Percentiles rank a stretch among this genome's conserved stretches.
These are phyloP conservation scores for Ormyrus nitidulus DNA, from an alignment of 2,888 invertebrate genomes.

Conservation along the genomic window DNA sequence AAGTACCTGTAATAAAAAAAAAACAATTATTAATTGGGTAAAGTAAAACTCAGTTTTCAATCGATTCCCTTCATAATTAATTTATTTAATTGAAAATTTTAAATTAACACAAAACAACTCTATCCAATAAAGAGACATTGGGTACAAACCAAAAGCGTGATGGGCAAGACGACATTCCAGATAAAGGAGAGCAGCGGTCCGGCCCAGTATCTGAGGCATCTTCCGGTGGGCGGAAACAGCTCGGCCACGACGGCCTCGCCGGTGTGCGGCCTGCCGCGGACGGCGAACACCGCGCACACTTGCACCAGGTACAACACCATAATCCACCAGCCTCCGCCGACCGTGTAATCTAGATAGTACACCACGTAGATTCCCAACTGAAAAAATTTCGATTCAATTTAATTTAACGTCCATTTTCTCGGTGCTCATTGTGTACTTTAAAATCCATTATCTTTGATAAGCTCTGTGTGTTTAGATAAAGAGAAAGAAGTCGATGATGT, in stretches of 20 bases:
- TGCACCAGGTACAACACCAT: constrained; percentile 86
- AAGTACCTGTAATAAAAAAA: constrained; percentile 75
- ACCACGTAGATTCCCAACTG: constrained; percentile 88
- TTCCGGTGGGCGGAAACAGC: constrained; percentile 77
- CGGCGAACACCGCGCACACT: constrained; percentile 89
- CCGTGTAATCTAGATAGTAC: constrained; percentile 89
- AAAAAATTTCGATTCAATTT: constrained; percentile 58
- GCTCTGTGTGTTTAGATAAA: too few relatives aligned
- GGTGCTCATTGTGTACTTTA: too few relatives aligned
- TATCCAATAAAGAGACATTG: not conserved
- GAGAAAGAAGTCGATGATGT: too few relatives aligned
- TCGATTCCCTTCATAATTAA: too few relatives aligned
- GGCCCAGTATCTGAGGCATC: constrained; percentile 78
- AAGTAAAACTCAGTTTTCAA: too few relatives aligned
- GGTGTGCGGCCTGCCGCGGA: constrained; percentile 90
- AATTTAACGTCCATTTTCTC: too few relatives aligned
- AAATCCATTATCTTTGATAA: too few relatives aligned
- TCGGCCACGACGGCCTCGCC: constrained; percentile 84
- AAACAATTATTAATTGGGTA: not conserved
- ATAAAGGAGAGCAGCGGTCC: constrained; percentile 87
- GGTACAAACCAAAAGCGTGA: constrained; percentile 83
- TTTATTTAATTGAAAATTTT: too few relatives aligned
- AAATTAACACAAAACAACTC: too few relatives aligned
- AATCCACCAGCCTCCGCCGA: constrained; percentile 93
- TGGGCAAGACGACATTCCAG: constrained; percentile 92